Evolutionary conservation across 2,113 vertebrate species (phyloP).

Genomic region (Cheirogaleus medius): DNA sequence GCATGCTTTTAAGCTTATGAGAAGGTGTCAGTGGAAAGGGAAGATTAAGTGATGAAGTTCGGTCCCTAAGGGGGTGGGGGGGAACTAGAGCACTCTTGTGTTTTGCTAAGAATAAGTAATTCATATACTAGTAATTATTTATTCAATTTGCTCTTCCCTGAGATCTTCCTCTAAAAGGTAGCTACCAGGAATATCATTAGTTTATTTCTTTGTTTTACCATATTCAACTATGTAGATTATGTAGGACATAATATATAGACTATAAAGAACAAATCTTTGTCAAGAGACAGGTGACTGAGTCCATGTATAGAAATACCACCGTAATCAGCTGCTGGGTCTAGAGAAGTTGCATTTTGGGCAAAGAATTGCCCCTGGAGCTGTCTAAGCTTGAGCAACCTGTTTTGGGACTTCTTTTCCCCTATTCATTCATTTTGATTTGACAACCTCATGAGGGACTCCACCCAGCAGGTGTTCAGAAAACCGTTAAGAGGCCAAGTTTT

Average conservation of each 20-base stretch:
- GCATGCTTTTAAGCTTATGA: background rate
- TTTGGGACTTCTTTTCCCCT: background rate
- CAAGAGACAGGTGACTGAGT: background rate
- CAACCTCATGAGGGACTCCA: background rate
- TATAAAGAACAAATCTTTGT: background rate
- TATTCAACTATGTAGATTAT: background rate
- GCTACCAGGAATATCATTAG: background rate
- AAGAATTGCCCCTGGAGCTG: background rate
- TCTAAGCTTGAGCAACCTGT: background rate
- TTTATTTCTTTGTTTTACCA: background rate
- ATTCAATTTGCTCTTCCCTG: background rate
- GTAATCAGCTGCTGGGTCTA: background rate
- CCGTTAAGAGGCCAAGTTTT: background rate
- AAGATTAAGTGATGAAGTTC: background rate
- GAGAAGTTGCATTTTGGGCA: background rate
- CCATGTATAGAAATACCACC: background rate
- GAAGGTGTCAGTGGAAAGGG: background rate
- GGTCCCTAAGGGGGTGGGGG: background rate
- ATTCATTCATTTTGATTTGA: conserved; percentile 12
- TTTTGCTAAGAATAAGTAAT: background rate
- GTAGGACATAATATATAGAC: background rate
- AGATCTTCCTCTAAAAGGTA: background rate
- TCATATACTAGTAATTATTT: background rate
- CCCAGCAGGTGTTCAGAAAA: background rate
- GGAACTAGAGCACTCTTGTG: background rate